Percentiles rank a stretch among this genome's conserved stretches.
Conservation (phyloP, 2,113 vertebrate species). For the Cariama cristata region DNA sequence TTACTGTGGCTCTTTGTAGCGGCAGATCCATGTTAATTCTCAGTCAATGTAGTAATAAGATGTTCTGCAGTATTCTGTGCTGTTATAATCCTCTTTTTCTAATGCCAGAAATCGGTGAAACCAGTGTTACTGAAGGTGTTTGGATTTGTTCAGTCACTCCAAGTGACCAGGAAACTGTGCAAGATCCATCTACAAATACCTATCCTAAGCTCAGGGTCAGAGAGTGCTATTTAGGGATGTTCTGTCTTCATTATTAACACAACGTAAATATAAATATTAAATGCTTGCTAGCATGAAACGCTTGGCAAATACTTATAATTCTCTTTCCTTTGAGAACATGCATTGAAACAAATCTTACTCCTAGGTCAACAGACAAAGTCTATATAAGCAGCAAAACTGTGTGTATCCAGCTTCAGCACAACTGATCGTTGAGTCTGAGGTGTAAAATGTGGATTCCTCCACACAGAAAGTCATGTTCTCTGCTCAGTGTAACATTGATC, state of each 20-base stretch:
- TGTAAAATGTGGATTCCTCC: not conserved
- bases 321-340: not conserved
- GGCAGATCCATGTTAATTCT: not conserved
- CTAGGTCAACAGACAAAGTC: not conserved
- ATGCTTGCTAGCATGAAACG: not conserved
- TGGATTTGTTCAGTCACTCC: not conserved
- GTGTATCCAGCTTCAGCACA: not conserved
- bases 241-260: not conserved
- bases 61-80: not conserved
- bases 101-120: not conserved
- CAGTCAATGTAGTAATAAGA: not conserved
- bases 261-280: not conserved
- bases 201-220: not conserved
- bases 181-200: not conserved
- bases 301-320: not conserved
- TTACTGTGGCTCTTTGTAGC: conserved; percentile 33
- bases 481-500: not conserved
- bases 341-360: not conserved
- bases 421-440: not conserved
- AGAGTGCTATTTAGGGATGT: not conserved
- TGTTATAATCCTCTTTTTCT: not conserved
- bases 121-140: not conserved
- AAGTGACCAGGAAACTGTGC: not conserved
- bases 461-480: not conserved
- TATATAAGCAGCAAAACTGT: not conserved